These are phyloP conservation scores for Gadopsis marmoratus DNA, from an alignment of 2,797 vertebrate genomes.

Conservation along the genomic window DNA sequence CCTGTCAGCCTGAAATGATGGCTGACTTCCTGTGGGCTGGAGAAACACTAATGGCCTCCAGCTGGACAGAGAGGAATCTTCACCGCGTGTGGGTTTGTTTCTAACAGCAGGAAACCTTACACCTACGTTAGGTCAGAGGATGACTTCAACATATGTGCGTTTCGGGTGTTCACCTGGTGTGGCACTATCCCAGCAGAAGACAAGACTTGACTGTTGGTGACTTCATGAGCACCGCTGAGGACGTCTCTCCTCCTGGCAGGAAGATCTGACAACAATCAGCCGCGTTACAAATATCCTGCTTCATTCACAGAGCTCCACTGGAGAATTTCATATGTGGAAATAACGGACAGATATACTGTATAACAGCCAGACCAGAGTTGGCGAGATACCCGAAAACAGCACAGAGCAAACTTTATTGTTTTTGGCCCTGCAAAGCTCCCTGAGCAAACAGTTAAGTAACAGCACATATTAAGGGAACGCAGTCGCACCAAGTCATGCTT, in stretches of 20 bases:
- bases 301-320: neutral
- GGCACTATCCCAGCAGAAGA: slow-evolving; percentile 51
- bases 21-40: slow-evolving; percentile 93
- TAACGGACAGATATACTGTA: neutral
- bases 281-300: slow-evolving; percentile 18
- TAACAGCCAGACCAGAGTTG: neutral
- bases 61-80: slow-evolving; percentile 82
- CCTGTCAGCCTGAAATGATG: slow-evolving; percentile 95
- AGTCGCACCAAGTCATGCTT: neutral
- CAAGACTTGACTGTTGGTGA: slow-evolving; percentile 19
- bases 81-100: slow-evolving; percentile 44
- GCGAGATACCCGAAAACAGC: slow-evolving; percentile 8
- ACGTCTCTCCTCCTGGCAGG: slow-evolving; percentile 20
- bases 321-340: slow-evolving; percentile 22
- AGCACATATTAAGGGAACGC: no score
- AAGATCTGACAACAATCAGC: slow-evolving; percentile 26
- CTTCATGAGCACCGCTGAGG: slow-evolving; percentile 22
- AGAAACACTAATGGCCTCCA: slow-evolving; percentile 91
- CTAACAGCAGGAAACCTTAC: slow-evolving; percentile 75
- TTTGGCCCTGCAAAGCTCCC: neutral
- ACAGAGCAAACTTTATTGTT: neutral
- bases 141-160: slow-evolving; percentile 76
- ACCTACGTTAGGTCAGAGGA: slow-evolving; percentile 76
- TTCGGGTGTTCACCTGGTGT: slow-evolving; percentile 75
- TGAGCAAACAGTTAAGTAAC: neutral